A percentile compares a stretch with the other conserved stretches of the same genome.
Conservation (phyloP, 2,888 invertebrate species). For the Pegoplata infirma region DNA sequence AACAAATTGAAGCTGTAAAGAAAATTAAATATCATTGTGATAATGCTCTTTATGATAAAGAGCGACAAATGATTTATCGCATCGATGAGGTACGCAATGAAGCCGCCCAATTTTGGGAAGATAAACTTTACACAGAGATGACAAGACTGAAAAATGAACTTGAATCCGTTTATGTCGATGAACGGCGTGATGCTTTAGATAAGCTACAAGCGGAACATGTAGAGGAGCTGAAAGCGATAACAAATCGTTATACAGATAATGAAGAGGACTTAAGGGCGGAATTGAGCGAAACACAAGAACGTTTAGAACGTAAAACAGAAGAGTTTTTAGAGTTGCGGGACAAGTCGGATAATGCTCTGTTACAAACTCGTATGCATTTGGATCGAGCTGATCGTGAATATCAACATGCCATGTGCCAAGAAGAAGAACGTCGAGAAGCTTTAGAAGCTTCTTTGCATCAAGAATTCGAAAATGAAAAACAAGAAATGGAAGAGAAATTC, state of each 20-base stretch:
- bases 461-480: constrained; percentile 84
- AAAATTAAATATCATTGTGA: constrained; percentile 77
- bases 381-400: constrained; percentile 77
- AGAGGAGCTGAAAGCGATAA: constrained; percentile 80
- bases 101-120: constrained; percentile 83
- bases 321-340: constrained; percentile 76
- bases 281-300: constrained; percentile 83
- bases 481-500: constrained; percentile 86
- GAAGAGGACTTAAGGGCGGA: constrained; percentile 81
- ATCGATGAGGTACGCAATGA: constrained; percentile 80
- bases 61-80: constrained; percentile 77
- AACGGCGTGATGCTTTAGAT: constrained; percentile 81
- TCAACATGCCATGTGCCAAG: constrained; percentile 76
- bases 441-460: constrained; percentile 72
- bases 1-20: constrained; percentile 78
- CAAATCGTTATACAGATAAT: constrained; percentile 80
- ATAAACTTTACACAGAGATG: constrained; percentile 81
- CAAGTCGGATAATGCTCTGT: constrained; percentile 80
- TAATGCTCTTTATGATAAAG: constrained; percentile 78
- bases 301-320: constrained; percentile 78
- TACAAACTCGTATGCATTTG: constrained; percentile 77
- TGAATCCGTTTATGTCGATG: constrained; percentile 82
- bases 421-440: constrained; percentile 75
- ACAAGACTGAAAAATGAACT: constrained; percentile 82
- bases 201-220: constrained; percentile 80